Base-by-base conservation (phyloP, 2,888 invertebrate species). In the Andrena fulva region DNA sequence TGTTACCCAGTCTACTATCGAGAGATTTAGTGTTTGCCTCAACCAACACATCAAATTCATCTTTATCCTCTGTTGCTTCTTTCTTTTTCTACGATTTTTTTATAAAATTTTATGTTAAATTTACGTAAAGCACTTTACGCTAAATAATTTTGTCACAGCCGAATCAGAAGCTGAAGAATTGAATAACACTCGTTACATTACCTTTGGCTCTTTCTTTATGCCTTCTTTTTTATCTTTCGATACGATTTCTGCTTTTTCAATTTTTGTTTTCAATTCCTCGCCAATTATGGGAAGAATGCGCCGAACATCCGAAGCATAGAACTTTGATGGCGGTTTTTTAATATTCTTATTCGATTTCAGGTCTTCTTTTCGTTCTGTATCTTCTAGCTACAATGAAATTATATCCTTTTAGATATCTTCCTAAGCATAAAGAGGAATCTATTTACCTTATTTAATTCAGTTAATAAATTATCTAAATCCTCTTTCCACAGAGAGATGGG, bases 401-500 rank as follows among this genome's bases (percentile, higher is more conserved):
- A 1, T 42, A 3, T 29, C 0, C n/a, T 12, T 6, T 52, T 4
- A 2, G 24, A 33, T 59, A 10, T 20, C 52, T 24, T 8, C 27
- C 27, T 56, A 56, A 24, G 7, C 54, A 42, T 12, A 12, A 12
- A 62, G 59, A 16, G 48, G 7, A 24, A 56, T 29, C 16, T n/a
- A 42, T 52, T 74, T 89, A 95, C 95, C 90, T 97, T 96, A 59
- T 96, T 95, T 31, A 97, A 92, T 91, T 97, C 97, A 16, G 95
- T 93, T 60, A 96, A 92, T 62, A 98, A 95, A 4, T 94, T 95
- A 90, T 98, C 97, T 77, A 99, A 94, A 95, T 99, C 99, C 77
- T 97, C 97, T 35, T 95, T 95, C 99, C 99, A 99, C 54, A 99
- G 93, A 92, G 97, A 96, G 16, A 96, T 93, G 4, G 97, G 96